phyloP scores from a whole-genome alignment of 2,888 invertebrate genomes.

The Leucania comma region DNA sequence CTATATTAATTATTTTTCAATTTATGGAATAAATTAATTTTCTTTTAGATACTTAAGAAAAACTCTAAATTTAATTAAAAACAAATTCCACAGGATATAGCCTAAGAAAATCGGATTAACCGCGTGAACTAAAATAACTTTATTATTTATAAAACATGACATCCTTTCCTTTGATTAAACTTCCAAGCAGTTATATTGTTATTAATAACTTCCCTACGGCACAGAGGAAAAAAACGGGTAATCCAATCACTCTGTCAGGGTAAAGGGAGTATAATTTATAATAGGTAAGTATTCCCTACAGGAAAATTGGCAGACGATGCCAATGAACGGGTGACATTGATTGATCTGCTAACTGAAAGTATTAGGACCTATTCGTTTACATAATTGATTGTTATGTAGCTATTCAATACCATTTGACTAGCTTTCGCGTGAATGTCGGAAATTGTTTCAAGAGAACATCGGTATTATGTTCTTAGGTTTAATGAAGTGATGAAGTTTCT shows the following conservation, averaged over 20 bases:
- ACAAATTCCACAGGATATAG: background rate
- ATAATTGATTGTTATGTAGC: conserved; percentile 35
- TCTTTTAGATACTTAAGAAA: no score
- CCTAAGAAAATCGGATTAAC: background rate
- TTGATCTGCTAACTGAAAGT: conserved; percentile 33
- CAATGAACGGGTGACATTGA: conserved; percentile 44
- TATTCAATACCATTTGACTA: conserved; percentile 6
- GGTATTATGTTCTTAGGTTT: no score
- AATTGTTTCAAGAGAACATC: background rate
- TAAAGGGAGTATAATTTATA: conserved; percentile 64
- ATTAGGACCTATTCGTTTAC: conserved; percentile 6
- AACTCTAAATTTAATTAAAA: background rate
- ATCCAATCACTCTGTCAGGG: conserved; percentile 30
- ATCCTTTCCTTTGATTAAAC: conserved; percentile 1
- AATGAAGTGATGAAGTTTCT: no score
- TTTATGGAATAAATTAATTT: no score
- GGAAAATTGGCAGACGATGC: conserved; percentile 69
- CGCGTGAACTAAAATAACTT: background rate
- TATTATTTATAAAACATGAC: background rate
- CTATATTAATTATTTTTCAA: no score
- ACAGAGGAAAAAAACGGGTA: conserved; percentile 21
- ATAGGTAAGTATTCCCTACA: conserved; percentile 53
- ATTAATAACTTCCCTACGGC: conserved; percentile 7
- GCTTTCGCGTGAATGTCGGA: background rate
- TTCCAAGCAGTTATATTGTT: conserved; percentile 11